Evolutionary conservation across 2,888 invertebrate genomes (phyloP).

Genomic region (Aporophyla nigra): DNA sequence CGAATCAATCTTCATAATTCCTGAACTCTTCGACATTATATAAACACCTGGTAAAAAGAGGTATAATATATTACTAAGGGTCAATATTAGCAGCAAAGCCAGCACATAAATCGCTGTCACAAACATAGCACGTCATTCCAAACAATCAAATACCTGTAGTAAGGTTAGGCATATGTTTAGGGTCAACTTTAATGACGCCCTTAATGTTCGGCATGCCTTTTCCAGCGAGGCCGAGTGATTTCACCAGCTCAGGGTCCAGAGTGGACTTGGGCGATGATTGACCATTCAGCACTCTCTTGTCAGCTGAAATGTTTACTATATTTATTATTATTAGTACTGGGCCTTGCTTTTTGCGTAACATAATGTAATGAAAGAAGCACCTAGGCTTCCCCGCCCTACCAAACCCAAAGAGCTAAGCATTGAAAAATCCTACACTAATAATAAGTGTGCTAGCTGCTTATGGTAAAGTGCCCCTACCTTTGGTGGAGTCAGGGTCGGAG

Average conservation of each 20-base stretch:
- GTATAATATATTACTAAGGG: conserved; percentile 34
- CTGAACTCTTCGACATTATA: conserved; percentile 94
- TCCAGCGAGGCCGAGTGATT: conserved; percentile 88
- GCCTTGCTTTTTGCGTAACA: conserved; percentile 53
- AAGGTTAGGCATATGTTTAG: conserved; percentile 93
- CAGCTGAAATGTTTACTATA: conserved; percentile 77
- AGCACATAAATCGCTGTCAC: conserved; percentile 59
- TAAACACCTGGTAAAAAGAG: conserved; percentile 91
- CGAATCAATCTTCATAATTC: conserved; percentile 93
- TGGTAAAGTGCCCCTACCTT: conserved; percentile 67
- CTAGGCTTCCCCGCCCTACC: conserved; percentile 9
- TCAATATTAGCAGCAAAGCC: conserved; percentile 57
- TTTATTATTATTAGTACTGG: conserved; percentile 61
- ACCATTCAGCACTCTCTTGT: conserved; percentile 88
- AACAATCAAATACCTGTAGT: conserved; percentile 83
- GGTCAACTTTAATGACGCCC: conserved; percentile 94
- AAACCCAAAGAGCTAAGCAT: conserved; percentile 1
- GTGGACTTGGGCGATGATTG: conserved; percentile 86
- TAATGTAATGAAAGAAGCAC: conserved; percentile 19
- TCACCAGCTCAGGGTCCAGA: conserved; percentile 89
- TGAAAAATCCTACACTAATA: background rate
- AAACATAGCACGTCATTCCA: conserved; percentile 55
- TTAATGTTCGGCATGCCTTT: conserved; percentile 91
- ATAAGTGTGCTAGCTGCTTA: conserved; percentile 35
- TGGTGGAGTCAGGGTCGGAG: conserved; percentile 84